Conservation (phyloP, 2,888 invertebrate genomes). For the Sinelater perroti region DNA sequence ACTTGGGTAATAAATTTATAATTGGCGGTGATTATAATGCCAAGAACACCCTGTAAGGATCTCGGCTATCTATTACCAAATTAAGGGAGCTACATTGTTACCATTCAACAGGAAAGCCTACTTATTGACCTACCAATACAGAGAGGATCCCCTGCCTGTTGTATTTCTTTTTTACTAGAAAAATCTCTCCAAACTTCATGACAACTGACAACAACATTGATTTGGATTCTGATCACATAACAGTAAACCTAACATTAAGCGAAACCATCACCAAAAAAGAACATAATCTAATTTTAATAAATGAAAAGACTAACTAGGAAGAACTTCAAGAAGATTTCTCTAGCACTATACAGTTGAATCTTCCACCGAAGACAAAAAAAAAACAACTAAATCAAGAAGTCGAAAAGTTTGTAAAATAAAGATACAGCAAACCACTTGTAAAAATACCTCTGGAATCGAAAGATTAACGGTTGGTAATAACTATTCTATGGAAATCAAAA, state of each 20-base stretch:
- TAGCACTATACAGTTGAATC: conserved; percentile 1
- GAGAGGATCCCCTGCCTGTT: conserved; percentile 33
- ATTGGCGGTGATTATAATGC: no score
- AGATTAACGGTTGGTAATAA: no score
- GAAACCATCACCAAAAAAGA: conserved; percentile 23
- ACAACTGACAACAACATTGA: conserved; percentile 19
- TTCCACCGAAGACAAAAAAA: background rate
- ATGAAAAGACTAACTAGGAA: conserved; percentile 6
- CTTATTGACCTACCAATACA: conserved; percentile 42
- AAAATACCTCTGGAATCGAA: background rate
- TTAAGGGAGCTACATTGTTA: conserved; percentile 10
- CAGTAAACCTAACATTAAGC: no score
- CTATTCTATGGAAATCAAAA: conserved; percentile 1
- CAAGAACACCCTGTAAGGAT: no score
- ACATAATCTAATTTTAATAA: no score
- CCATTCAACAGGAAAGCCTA: conserved; percentile 41
- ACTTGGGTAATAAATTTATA: no score
- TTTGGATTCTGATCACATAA: background rate
- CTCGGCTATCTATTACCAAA: conserved; percentile 26
- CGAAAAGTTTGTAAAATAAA: background rate
- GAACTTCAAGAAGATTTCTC: no score
- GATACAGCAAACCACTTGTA: background rate
- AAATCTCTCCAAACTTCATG: conserved; percentile 38
- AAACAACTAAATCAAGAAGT: no score
- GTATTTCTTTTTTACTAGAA: no score